A percentile compares a stretch with the other conserved stretches of the same genome.
phyloP scores from a whole-genome alignment of 2,888 invertebrate genomes.

The Sarcophaga carnaria region DNA sequence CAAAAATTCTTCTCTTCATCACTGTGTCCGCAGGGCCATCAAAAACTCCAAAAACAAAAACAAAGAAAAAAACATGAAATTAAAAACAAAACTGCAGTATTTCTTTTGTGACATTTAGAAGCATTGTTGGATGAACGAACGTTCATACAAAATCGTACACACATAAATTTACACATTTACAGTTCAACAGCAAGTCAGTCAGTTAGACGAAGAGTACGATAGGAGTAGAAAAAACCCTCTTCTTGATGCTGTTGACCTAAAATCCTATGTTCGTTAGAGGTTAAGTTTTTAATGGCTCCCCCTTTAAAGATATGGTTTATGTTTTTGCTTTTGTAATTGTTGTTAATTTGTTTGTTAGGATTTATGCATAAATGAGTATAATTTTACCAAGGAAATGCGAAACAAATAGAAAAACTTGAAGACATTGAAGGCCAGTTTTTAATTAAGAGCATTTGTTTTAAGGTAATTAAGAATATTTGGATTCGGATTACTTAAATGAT shows the following conservation, averaged over 20 bases:
- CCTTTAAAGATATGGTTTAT: conserved; percentile 9
- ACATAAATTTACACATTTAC: neutral
- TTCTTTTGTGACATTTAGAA: conserved; percentile 58
- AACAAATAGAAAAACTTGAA: too few relatives aligned
- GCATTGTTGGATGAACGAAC: conserved; percentile 54
- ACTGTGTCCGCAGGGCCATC: conserved; percentile 52
- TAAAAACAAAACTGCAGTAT: conserved; percentile 44
- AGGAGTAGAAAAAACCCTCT: conserved; percentile 26
- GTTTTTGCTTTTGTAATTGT: neutral
- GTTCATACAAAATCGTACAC: conserved; percentile 1
- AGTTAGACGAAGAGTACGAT: too few relatives aligned
- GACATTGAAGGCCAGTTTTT: too few relatives aligned
- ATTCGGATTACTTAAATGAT: too few relatives aligned
- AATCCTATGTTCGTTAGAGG: conserved; percentile 52
- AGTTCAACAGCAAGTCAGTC: neutral
- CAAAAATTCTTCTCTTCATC: conserved; percentile 49
- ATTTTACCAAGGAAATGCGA: neutral
- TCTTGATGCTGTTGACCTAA: conserved; percentile 34
- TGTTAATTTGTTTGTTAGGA: neutral
- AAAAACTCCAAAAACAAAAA: conserved; percentile 31
- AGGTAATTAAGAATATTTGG: too few relatives aligned
- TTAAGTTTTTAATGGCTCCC: conserved; percentile 63
- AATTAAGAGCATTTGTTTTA: too few relatives aligned
- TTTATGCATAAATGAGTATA: neutral
- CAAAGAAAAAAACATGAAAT: neutral